Evolutionary conservation across 2,888 invertebrate species (phyloP).

Genomic region (Trissonchulus sp.): DNA sequence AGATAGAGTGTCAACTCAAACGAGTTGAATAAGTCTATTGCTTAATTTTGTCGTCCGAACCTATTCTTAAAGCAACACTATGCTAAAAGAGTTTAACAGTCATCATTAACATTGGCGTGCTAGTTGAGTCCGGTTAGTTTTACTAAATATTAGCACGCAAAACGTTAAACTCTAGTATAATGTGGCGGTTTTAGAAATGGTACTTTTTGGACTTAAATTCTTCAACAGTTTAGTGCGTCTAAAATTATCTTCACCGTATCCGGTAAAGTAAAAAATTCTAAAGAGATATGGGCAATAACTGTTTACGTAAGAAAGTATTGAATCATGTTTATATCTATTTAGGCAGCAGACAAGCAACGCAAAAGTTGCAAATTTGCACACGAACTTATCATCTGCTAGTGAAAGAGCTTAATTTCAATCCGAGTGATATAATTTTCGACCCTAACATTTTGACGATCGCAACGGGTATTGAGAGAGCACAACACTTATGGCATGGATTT

Average conservation of each 20-base stretch:
- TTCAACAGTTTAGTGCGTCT: too few species aligned
- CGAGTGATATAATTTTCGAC: constrained; percentile 61
- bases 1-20: too few species aligned
- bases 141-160: too few species aligned
- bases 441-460: constrained; percentile 62
- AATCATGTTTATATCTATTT: constrained; percentile 23
- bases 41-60: too few species aligned
- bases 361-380: constrained; percentile 59
- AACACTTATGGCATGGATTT: constrained; percentile 59
- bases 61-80: too few species aligned
- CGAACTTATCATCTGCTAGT: constrained; percentile 58
- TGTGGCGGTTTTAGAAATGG: background rate
- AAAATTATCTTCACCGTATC: background rate
- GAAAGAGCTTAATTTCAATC: constrained; percentile 58
- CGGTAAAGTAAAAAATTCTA: background rate
- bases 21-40: too few species aligned
- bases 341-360: constrained; percentile 58
- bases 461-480: constrained; percentile 62
- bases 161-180: too few species aligned
- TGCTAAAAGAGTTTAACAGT: too few species aligned
- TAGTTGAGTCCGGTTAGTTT: too few species aligned
- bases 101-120: too few species aligned
- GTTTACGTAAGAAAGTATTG: background rate
- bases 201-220: too few species aligned
- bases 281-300: background rate